Base-by-base conservation (phyloP, 2,797 vertebrate genomes). In the Crocidura indochinensis region DNA sequence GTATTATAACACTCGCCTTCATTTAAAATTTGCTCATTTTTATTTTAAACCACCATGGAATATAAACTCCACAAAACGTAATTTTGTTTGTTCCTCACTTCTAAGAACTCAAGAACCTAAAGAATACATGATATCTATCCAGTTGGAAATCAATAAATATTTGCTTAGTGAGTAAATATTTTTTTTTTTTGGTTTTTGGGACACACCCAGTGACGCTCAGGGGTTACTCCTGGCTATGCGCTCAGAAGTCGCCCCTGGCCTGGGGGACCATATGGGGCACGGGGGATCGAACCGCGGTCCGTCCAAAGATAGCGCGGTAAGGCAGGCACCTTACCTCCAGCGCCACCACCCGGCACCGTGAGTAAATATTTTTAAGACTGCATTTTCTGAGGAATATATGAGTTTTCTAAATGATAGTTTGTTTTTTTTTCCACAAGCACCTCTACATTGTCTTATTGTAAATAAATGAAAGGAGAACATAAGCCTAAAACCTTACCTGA, bases 401-500 rank as follows among this genome's bases (percentile, higher is more conserved):
- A 46, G 10, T 73, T 62, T n/a, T n/a, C 14, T 60, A 20, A 20
- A 60, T 22, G 3, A 19, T 73, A 56, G 6, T 46, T 26, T n/a
- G 10, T 84, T 67, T 49, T 38, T 38, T 89, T 76, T 89, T 53
- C 17, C 47, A 77, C 2, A 76, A 68, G 1, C 12, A 65, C 51
- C 82, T 83, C 53, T 84, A 71, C 29, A 71, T 9, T 60, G 56
- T 60, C 56, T 53, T 53, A 17, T 53, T 53, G 15, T 19, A 20
- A 6, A 60, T 60, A 60, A 60, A 60, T 60, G 56, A 60, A 20
- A 2, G 20, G 17, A 47, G 71, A 20, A 0, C 27, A 47, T n/a
- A 31, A 90, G 84, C 20, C 53, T 89, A 49, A 92, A 84, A 74
- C 72, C 60, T 53, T 87, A 72, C 8, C 24, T 81, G 91, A 64